Evolutionary conservation across 2,113 vertebrate genomes (phyloP).

Genomic region (Geococcyx californianus): DNA sequence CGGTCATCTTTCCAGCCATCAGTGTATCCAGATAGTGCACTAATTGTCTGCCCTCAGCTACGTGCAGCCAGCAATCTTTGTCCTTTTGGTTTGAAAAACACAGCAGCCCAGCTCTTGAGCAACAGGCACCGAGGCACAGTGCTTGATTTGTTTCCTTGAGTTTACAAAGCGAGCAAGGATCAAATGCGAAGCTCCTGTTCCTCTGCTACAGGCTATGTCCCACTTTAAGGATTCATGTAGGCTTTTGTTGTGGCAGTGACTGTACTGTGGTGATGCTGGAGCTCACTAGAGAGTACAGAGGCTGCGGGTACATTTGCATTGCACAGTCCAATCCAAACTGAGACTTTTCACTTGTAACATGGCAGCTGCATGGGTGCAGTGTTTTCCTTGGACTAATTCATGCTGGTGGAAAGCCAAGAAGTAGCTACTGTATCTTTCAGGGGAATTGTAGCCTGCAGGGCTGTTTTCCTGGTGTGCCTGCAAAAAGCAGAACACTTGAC

Average conservation of each 20-base stretch:
- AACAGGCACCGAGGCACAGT: background rate
- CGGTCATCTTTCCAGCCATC: background rate
- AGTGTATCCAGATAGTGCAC: background rate
- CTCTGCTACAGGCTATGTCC: no score
- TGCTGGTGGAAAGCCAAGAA: background rate
- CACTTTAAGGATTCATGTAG: background rate
- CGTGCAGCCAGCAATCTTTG: background rate
- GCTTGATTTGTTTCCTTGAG: background rate
- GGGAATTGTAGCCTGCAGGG: background rate
- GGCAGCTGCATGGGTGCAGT: background rate
- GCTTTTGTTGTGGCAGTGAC: background rate
- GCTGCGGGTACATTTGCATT: background rate
- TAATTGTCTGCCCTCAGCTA: background rate
- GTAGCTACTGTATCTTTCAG: background rate
- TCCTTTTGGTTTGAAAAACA: background rate
- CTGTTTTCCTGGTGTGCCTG: background rate
- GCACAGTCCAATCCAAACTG: background rate
- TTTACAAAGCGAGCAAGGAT: background rate
- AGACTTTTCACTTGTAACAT: fast-evolving
- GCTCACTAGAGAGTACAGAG: background rate
- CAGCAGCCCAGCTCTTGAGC: background rate
- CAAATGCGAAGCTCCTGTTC: background rate
- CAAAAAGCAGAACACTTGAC: background rate
- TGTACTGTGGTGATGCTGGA: background rate
- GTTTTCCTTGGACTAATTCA: background rate